phyloP scores from a whole-genome alignment of 1,140 invertebrate genomes.

The Nephila pilipes region DNA sequence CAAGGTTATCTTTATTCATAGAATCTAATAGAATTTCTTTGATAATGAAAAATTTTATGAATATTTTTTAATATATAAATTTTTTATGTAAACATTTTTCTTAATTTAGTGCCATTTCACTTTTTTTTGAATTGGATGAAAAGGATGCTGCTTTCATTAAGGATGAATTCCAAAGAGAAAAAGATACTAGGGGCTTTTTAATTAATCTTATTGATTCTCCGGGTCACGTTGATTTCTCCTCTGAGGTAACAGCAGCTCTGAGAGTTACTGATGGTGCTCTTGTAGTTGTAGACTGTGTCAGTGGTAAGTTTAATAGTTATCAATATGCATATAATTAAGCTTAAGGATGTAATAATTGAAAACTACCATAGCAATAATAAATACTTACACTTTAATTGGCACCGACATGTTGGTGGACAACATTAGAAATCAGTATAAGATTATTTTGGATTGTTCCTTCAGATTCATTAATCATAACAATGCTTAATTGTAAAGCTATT shows the following conservation, averaged over 20 bases:
- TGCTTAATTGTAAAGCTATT: no score
- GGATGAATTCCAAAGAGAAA: slow-evolving; percentile 79
- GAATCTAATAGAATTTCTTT: no score
- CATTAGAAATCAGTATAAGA: no score
- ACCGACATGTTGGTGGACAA: no score
- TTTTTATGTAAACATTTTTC: neutral
- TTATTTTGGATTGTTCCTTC: no score
- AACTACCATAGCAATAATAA: no score
- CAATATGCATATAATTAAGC: no score
- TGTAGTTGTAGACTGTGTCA: slow-evolving; percentile 86
- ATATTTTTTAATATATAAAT: neutral
- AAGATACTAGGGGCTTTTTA: slow-evolving; percentile 83
- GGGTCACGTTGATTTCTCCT: slow-evolving; percentile 86
- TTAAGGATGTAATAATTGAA: no score
- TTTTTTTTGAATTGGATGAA: slow-evolving; percentile 84
- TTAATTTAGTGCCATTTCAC: slow-evolving; percentile 83
- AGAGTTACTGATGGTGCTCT: slow-evolving; percentile 86
- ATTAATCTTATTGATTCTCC: slow-evolving; percentile 86
- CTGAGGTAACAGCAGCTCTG: slow-evolving; percentile 85
- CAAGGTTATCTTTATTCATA: no score
- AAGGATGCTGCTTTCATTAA: slow-evolving; percentile 82
- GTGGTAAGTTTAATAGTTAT: slow-evolving; percentile 80
- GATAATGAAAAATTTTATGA: no score
- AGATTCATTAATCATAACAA: no score
- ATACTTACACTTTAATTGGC: no score